Percentiles rank a stretch among this genome's conserved stretches.
Conservation (phyloP, 92 coral and sea anemone species). For the Ricordea florida region DNA sequence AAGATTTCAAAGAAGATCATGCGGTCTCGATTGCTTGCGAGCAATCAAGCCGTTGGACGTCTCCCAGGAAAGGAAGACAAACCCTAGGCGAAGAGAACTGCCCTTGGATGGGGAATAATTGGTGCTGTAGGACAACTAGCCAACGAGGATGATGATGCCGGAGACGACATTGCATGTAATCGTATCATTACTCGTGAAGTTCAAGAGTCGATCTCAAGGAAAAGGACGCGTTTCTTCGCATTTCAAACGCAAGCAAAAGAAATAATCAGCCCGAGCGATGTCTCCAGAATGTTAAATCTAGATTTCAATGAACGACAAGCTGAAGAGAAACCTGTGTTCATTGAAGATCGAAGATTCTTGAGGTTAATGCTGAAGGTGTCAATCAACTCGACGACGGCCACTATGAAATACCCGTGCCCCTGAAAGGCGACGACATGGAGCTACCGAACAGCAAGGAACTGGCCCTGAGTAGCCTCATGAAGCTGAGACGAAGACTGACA, state of each 20-base stretch:
- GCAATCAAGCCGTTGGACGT: no score
- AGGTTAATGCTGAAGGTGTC: not conserved
- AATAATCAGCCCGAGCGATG: not conserved
- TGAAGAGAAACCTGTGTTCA: constrained; percentile 20
- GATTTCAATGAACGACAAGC: not conserved
- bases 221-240: constrained; percentile 1
- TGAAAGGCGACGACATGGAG: constrained; percentile 6
- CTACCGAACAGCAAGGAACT: constrained; percentile 15
- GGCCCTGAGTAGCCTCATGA: constrained; percentile 9
- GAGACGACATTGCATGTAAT: no score
- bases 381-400: constrained; percentile 15
- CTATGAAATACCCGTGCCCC: constrained; percentile 46
- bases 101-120: no score
- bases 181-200: no score
- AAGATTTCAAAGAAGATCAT: no score
- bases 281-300: not conserved
- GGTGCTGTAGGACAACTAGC: no score
- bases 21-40: no score
- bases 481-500: constrained; percentile 27
- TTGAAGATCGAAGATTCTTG: constrained; percentile 24
- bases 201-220: not conserved
- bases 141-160: no score
- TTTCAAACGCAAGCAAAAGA: not conserved
- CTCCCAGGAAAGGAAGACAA: no score
- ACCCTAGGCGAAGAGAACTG: no score